Evolutionary conservation across 2,888 invertebrate species (phyloP), one percentile per base, ranked within the genome.

Genomic region (Aricia artaxerxes): DNA sequence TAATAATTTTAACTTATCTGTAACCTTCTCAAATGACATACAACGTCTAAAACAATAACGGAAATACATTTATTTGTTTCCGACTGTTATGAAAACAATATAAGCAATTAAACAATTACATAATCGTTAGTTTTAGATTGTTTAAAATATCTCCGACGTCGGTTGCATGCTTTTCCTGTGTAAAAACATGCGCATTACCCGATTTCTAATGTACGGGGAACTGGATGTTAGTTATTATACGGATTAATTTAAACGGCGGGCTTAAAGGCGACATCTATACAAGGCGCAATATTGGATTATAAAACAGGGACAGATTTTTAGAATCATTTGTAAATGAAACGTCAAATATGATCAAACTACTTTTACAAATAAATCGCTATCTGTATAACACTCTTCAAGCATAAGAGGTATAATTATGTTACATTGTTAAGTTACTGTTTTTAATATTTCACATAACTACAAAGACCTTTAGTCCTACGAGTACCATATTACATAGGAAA

Each of bases 151-250:
- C 69, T 69, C 69, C 69, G 13, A 11, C 35, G 69, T 1, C 35
- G 69, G 69, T 69, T 69, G 64, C 64, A 69, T 13, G 69, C 69
- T 35, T 69, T 69, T 69, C 69, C 69, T 69, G 69, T 69, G 64
- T 4, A 16, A 69, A 38, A 69, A 69, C 69, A 38, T 69, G 35
- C 35, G 69, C 35, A 69, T 69, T 69, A 69, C 0, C 69, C 35
- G 69, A 69, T 69, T 69, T 69, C 69, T 69, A 69, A 69, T 38
- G 35, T 16, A 4, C 64, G 5, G 13, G 16, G 35, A 38, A 64
- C 11, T 24, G 69, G 69, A 69, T 69, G 35, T 35, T 38, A 13
- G 69, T 69, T 69, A 69, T 69, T 69, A 64, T 31, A 69, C 35
- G 69, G 35, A 69, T 69, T 38, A 31, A 69, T 31, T 13, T 38